Conservation (phyloP, 2,888 invertebrate genomes). For the Ochlodes sylvanus region DNA sequence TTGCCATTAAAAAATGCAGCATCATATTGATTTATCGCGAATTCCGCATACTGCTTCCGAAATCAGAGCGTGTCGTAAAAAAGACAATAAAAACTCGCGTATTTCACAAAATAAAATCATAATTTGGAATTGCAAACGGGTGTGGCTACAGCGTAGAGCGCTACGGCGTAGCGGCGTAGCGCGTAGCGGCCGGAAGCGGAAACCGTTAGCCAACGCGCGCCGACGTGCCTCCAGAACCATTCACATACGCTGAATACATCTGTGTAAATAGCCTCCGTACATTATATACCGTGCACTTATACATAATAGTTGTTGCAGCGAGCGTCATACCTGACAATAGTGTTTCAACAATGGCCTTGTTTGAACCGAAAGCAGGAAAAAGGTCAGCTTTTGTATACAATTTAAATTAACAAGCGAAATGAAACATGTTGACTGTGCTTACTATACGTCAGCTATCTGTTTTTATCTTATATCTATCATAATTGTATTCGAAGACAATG, state of each 20-base stretch:
- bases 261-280: conserved; percentile 28
- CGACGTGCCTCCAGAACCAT: conserved; percentile 34
- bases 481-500: too few relatives aligned
- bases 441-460: too few relatives aligned
- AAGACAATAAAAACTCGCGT: conserved; percentile 45
- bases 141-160: conserved; percentile 45
- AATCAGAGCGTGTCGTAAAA: conserved; percentile 33
- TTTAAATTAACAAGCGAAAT: background rate
- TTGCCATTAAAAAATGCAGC: conserved; percentile 41
- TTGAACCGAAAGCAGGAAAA: background rate
- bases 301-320: background rate
- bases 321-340: conserved; percentile 11
- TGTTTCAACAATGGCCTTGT: conserved; percentile 16
- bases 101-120: conserved; percentile 55
- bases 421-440: background rate
- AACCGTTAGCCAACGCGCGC: conserved; percentile 64
- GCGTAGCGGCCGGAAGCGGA: conserved; percentile 66
- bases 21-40: conserved; percentile 40
- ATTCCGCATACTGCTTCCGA: conserved; percentile 30
- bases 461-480: too few relatives aligned
- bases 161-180: conserved; percentile 43
- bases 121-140: conserved; percentile 48
- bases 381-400: background rate
- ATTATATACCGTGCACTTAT: conserved; percentile 10
- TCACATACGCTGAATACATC: conserved; percentile 28